phyloP scores from a whole-genome alignment of 1,140 invertebrate species.

The Coptotermes formosanus region DNA sequence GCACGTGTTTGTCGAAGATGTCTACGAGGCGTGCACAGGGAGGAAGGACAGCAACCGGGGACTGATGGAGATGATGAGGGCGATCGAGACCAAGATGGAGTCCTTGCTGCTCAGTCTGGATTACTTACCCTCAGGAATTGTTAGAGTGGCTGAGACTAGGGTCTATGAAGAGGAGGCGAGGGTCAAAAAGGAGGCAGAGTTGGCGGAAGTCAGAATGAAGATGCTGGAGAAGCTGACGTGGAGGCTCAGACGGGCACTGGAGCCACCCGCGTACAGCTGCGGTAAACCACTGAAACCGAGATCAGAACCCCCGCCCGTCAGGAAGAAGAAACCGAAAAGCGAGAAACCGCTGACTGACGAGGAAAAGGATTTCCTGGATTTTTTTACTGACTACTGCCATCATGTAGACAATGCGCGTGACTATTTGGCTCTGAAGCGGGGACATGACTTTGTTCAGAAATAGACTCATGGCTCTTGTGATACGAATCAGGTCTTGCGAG shows the following conservation, averaged over 20 bases:
- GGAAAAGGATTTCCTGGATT: slow-evolving; percentile 47
- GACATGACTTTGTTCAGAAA: too few species aligned
- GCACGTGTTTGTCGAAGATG: slow-evolving; percentile 61
- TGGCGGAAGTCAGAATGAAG: slow-evolving; percentile 58
- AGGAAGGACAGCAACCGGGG: slow-evolving; percentile 55
- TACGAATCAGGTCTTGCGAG: too few species aligned
- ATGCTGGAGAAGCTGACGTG: slow-evolving; percentile 53
- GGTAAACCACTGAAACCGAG: slow-evolving; percentile 43
- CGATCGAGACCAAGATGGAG: slow-evolving; percentile 49
- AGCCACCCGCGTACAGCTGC: slow-evolving; percentile 40
- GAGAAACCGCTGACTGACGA: slow-evolving; percentile 44
- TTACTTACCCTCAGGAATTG: slow-evolving; percentile 57
- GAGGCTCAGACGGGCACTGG: slow-evolving; percentile 51
- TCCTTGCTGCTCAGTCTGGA: slow-evolving; percentile 56
- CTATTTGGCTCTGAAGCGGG: too few species aligned
- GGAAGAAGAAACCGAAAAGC: slow-evolving; percentile 39
- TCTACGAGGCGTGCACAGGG: slow-evolving; percentile 61
- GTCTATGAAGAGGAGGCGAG: slow-evolving; percentile 58
- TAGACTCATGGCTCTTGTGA: too few species aligned
- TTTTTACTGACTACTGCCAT: slow-evolving; percentile 54
- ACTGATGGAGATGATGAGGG: slow-evolving; percentile 60
- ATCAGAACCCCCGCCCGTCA: slow-evolving; percentile 46
- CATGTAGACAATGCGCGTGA: slow-evolving; percentile 44
- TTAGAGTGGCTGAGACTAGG: slow-evolving; percentile 54
- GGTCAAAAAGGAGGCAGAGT: slow-evolving; percentile 56